Conservation (phyloP, 2,888 invertebrate species). For the Campoplex nolae region DNA sequence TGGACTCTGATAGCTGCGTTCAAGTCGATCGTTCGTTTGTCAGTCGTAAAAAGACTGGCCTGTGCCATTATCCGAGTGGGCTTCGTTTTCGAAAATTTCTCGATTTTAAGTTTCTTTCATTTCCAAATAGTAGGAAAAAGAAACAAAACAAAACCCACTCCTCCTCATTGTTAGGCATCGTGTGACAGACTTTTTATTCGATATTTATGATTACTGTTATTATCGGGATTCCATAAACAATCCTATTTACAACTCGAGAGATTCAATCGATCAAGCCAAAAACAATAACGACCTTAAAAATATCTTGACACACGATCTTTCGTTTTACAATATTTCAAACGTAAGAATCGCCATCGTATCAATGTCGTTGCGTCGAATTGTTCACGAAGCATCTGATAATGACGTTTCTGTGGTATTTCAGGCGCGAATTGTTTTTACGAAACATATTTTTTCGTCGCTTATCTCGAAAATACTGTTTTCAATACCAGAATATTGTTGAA, state of each 20-base stretch:
- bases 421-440: not conserved
- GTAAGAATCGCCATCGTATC: not conserved
- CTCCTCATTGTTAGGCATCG: not conserved
- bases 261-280: not conserved
- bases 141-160: not conserved
- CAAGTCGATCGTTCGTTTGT: slow-evolving; percentile 43
- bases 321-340: no score
- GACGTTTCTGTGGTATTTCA: not conserved
- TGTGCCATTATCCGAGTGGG: not conserved
- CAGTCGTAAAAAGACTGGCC: slow-evolving; percentile 44
- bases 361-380: not conserved
- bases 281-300: not conserved
- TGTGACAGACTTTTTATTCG: not conserved
- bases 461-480: no score
- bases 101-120: not conserved
- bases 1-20: slow-evolving; percentile 55
- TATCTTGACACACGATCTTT: no score
- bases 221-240: not conserved
- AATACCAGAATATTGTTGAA: no score
- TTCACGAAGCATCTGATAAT: not conserved
- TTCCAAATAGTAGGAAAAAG: not conserved
- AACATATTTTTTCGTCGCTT: not conserved
- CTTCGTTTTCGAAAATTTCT: slow-evolving; percentile 19
- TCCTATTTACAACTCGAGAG: not conserved
- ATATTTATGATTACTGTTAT: not conserved